Evolutionary conservation across 2,113 vertebrate species (phyloP).

Genomic region (Pomatorhinus ruficollis): DNA sequence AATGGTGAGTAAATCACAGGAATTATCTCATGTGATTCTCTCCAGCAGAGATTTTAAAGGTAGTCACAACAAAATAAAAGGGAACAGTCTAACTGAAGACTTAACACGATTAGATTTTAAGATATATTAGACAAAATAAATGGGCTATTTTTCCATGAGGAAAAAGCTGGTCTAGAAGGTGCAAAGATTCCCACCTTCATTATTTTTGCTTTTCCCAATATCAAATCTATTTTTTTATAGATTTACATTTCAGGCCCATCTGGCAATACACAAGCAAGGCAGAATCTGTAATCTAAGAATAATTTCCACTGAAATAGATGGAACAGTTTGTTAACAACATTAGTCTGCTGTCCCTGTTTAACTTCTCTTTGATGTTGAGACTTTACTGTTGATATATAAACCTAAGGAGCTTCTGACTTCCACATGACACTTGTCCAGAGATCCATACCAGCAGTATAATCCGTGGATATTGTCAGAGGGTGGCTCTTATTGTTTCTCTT

Average conservation of each 20-base stretch:
- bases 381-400: background rate
- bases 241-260: background rate
- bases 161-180: background rate
- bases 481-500: background rate
- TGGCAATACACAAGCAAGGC: background rate
- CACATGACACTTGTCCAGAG: background rate
- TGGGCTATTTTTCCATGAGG: background rate
- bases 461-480: accelerated
- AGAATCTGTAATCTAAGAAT: background rate
- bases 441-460: background rate
- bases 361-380: background rate
- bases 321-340: background rate
- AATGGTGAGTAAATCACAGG: background rate
- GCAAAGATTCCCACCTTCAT: background rate
- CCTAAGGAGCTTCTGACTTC: background rate
- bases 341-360: background rate
- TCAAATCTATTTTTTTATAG: background rate
- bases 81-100: background rate
- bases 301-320: background rate
- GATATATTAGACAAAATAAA: background rate
- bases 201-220: background rate
- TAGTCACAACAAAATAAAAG: background rate
- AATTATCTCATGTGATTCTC: background rate
- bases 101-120: background rate
- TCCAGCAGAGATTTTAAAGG: background rate